Evolutionary conservation across 2,797 vertebrate genomes (phyloP).

Genomic region (Pelodytes ibericus): DNA sequence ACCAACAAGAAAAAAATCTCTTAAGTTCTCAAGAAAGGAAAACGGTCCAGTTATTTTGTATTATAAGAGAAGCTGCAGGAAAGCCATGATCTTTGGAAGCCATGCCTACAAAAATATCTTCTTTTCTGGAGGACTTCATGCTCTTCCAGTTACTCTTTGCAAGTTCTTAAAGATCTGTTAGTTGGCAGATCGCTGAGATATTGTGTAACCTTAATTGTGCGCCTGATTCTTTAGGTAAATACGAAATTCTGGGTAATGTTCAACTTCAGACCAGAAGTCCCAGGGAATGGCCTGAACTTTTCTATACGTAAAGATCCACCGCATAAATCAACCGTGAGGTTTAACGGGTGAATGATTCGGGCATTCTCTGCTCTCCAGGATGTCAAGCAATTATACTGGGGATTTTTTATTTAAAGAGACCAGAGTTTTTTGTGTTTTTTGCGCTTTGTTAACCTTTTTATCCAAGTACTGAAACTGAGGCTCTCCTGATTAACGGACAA

Average conservation of each 20-base stretch:
- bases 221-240: constrained; percentile 26
- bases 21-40: constrained; percentile 15
- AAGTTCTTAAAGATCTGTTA: constrained; percentile 36
- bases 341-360: too few relatives aligned
- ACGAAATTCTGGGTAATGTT: constrained; percentile 8
- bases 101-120: constrained; percentile 33
- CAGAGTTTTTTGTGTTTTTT: too few relatives aligned
- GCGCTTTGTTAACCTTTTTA: too few relatives aligned
- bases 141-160: background rate
- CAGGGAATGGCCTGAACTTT: background rate
- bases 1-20: too few relatives aligned
- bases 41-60: background rate
- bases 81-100: constrained; percentile 33
- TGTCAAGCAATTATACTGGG: too few relatives aligned
- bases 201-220: constrained; percentile 42
- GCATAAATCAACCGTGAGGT: background rate
- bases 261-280: background rate
- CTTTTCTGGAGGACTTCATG: background rate
- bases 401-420: background rate
- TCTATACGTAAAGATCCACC: background rate
- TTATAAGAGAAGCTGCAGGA: constrained; percentile 22
- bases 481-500: too few relatives aligned
- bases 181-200: constrained; percentile 17
- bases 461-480: too few relatives aligned
- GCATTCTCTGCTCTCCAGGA: too few relatives aligned